Evolutionary conservation across 2,113 vertebrate genomes (phyloP), one percentile per base, ranked within the genome.

Genomic region (Struthidea cinerea): DNA sequence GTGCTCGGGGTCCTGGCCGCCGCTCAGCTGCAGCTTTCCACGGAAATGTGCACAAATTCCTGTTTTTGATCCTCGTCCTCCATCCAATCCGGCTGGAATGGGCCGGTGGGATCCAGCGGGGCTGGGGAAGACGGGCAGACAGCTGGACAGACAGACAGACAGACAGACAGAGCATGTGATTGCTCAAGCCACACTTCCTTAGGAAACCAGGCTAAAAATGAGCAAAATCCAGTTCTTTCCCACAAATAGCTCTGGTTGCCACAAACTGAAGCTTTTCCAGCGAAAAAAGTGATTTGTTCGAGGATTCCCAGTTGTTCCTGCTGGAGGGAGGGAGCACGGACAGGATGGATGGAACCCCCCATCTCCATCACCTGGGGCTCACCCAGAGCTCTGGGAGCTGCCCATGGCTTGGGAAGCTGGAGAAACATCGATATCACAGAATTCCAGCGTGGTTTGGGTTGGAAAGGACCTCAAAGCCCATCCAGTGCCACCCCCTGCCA

Each of bases 131-230:
- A 41, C 0, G 2, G 87, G 64, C 88, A 94, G 92, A 71, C 89
- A 71, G 90, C 68, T 53, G 77, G 81, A 77, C 28, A 13, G 87
- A 70, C 61, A 63, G 86, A 77, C 28, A 13, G 87, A 70, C 61
- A 63, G 86, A 70, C 87, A 78, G 94, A 67, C 46, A 42, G 65
- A 60, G 37, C 1, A 9, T 85, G 95, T 53, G 88, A 93, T 92
- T 95, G 95, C 92, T 94, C 91, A 83, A 96, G 85, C 90, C 88
- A 50, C 88, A 12, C 84, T 97, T 97, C 94, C 90, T 83, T 88
- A 76, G 90, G 83, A 96, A 97, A 63, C 46, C 63, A 19, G 53
- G 92, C 90, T 96, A 93, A 92, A 93, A 96, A 96, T 88, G 93
- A 57, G n/a, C 50, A 47, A 67, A 86, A 95, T 85, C 67, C 92